Conservation (phyloP, 1,140 invertebrate genomes). For the Drosophila quadrilineata region DNA sequence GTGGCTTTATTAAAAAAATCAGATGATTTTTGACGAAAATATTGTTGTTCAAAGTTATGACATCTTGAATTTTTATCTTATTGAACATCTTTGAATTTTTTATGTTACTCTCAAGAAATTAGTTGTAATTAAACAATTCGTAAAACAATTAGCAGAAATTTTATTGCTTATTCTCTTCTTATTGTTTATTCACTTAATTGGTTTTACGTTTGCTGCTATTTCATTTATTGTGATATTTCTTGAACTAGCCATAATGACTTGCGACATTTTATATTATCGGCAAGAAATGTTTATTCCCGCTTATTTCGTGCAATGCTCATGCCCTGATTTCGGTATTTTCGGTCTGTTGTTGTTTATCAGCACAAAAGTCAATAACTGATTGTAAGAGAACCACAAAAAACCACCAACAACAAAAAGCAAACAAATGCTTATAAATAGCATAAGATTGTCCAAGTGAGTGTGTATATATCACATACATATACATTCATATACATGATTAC, state of each 20-base stretch:
- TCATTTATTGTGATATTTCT: too few species aligned
- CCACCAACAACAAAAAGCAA: too few species aligned
- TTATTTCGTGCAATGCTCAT: conserved; percentile 5
- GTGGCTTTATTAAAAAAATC: too few species aligned
- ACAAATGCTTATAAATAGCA: conserved; percentile 57
- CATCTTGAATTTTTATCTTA: too few species aligned
- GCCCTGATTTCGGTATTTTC: conserved; percentile 18
- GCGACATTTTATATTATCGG: conserved; percentile 46
- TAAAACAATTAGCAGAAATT: too few species aligned
- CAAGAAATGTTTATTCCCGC: conserved; percentile 37
- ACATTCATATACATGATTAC: too few species aligned
- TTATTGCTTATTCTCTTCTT: neutral
- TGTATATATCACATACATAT: too few species aligned
- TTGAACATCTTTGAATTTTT: too few species aligned
- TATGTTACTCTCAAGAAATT: too few species aligned
- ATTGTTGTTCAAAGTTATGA: too few species aligned
- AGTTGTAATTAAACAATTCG: too few species aligned
- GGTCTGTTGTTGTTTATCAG: conserved; percentile 51
- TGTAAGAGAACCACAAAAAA: conserved; percentile 28
- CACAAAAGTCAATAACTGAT: conserved; percentile 74
- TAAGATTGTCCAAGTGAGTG: neutral
- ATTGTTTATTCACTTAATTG: conserved; percentile 42
- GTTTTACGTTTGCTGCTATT: conserved; percentile 21
- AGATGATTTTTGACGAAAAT: too few species aligned
- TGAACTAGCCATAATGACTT: conserved; percentile 41